Evolutionary conservation across 2,113 vertebrate genomes (phyloP).

Genomic region (Marcusenius ussheri): DNA sequence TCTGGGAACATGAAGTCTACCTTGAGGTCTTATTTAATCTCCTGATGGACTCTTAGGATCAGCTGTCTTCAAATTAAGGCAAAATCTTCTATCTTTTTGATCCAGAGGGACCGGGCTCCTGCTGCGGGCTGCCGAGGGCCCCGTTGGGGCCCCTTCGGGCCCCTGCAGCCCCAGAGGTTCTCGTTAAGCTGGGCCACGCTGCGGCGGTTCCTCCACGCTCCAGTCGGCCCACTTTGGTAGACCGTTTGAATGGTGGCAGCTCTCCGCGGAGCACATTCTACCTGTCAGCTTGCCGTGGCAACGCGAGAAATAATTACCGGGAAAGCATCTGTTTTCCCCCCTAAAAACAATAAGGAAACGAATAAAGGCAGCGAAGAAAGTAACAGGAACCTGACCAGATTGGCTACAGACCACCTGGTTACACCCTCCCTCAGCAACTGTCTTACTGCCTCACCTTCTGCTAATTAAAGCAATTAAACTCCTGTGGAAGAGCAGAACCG

Average conservation of each 20-base stretch:
- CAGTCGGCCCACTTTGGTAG: neutral
- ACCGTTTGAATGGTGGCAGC: conserved; percentile 1
- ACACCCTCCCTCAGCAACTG: neutral
- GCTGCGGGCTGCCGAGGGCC: neutral
- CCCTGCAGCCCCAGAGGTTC: conserved; percentile 1
- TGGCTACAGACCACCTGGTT: conserved; percentile 14
- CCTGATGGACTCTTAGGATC: neutral
- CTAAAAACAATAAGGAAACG: conserved; percentile 11
- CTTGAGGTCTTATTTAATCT: neutral
- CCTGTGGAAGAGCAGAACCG: neutral
- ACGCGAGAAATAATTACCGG: conserved; percentile 24
- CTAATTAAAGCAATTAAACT: conserved; percentile 22
- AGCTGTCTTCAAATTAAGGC: neutral
- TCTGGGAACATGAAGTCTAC: neutral
- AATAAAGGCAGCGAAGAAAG: conserved; percentile 1
- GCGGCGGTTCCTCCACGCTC: neutral
- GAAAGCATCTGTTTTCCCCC: conserved; percentile 26
- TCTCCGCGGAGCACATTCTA: neutral
- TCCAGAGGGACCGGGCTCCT: neutral
- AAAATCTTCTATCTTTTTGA: neutral
- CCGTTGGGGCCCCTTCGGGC: neutral
- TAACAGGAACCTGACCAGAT: neutral
- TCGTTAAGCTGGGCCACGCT: conserved; percentile 4
- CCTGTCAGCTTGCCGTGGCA: conserved; percentile 23
- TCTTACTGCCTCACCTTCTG: neutral